Evolutionary conservation across 2,888 invertebrate species (phyloP).

Genomic region (Ophion ventricosus): DNA sequence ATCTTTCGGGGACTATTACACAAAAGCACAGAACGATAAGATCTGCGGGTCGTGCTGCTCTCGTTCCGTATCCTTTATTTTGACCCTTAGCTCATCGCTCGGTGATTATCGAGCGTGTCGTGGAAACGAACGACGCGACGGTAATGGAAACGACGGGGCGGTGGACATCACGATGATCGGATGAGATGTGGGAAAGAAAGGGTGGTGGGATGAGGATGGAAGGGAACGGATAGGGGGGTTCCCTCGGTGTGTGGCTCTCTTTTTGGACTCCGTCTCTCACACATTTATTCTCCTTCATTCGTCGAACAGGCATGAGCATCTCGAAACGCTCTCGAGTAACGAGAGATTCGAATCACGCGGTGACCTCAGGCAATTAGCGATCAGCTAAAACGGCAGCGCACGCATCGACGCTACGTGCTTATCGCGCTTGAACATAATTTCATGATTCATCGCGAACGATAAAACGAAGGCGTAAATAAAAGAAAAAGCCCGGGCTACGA

Average conservation of each 20-base stretch:
- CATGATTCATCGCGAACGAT: too few relatives aligned
- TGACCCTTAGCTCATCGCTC: neutral
- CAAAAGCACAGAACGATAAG: constrained; percentile 1
- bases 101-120: constrained; percentile 7
- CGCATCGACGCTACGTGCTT: too few relatives aligned
- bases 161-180: too few relatives aligned
- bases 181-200: neutral
- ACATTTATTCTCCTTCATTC: neutral
- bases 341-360: too few relatives aligned
- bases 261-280: neutral
- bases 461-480: too few relatives aligned
- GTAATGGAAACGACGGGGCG: constrained; percentile 1
- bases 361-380: too few relatives aligned
- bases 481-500: too few relatives aligned
- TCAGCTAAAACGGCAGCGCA: too few relatives aligned
- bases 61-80: neutral
- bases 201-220: neutral
- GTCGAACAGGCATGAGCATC: too few relatives aligned
- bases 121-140: neutral
- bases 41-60: neutral
- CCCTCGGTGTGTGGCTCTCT: too few relatives aligned
- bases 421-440: too few relatives aligned
- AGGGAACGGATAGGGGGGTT: neutral
- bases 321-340: too few relatives aligned
- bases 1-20: constrained; percentile 28